phyloP scores from a whole-genome alignment of 2,113 vertebrate species.

The Syngnathus typhle region DNA sequence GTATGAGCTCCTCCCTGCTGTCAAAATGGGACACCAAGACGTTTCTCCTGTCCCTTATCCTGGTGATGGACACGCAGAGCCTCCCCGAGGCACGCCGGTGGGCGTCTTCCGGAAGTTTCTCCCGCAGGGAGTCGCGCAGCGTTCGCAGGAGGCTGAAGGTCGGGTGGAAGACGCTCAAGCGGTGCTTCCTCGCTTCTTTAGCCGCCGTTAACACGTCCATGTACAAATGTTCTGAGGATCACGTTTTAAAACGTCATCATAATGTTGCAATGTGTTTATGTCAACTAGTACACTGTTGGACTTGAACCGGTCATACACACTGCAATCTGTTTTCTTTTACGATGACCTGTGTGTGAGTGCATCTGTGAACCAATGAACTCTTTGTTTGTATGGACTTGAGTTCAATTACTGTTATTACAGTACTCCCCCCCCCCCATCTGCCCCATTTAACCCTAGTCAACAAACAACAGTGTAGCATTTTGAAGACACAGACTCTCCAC shows the following conservation, averaged over 20 bases:
- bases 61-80: constrained; percentile 82
- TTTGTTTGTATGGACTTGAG: constrained; percentile 5
- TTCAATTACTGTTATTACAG: background rate
- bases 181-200: constrained; percentile 68
- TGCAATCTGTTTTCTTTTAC: constrained; percentile 21
- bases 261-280: background rate
- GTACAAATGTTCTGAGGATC: constrained; percentile 52
- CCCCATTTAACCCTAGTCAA: too few species aligned
- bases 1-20: constrained; percentile 86
- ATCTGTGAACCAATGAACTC: constrained; percentile 19
- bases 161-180: constrained; percentile 78
- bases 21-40: constrained; percentile 83
- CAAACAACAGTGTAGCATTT: background rate
- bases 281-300: background rate
- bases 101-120: constrained; percentile 74
- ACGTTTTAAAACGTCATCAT: background rate
- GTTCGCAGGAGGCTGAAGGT: constrained; percentile 71
- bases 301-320: background rate
- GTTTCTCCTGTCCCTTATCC: constrained; percentile 78
- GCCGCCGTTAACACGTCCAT: constrained; percentile 55
- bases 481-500: background rate
- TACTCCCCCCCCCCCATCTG: too few species aligned
- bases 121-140: constrained; percentile 57
- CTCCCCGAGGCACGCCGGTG: constrained; percentile 74
- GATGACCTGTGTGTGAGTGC: background rate